Evolutionary conservation across 2,113 vertebrate genomes (phyloP).

Genomic region (Melanerpes formicivorus): DNA sequence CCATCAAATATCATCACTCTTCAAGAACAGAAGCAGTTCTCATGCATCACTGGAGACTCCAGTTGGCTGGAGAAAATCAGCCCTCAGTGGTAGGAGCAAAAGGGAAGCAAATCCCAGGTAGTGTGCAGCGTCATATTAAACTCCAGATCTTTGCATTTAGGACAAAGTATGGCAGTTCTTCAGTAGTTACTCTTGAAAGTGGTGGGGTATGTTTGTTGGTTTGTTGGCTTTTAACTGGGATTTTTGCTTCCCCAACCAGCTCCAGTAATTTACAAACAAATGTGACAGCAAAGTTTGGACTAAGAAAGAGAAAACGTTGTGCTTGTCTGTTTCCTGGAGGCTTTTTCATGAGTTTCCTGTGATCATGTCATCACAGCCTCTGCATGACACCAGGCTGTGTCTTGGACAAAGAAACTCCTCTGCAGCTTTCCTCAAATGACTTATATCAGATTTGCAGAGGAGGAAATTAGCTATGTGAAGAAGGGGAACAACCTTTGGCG

Average conservation of each 20-base stretch:
- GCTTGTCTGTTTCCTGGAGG: background rate
- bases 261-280: background rate
- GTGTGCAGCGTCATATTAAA: background rate
- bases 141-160: background rate
- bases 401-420: background rate
- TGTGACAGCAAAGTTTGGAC: background rate
- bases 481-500: conserved; percentile 52
- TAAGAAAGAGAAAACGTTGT: background rate
- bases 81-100: background rate
- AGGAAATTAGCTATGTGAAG: conserved; percentile 56
- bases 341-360: background rate
- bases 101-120: background rate
- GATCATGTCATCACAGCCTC: background rate
- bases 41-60: background rate
- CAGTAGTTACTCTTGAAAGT: background rate
- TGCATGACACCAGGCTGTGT: background rate
- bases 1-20: background rate
- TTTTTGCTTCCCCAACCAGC: background rate
- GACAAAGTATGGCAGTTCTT: background rate
- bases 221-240: background rate
- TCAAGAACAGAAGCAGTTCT: background rate
- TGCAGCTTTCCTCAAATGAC: conserved; percentile 25
- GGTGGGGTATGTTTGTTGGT: fast-evolving
- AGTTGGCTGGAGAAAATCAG: background rate
- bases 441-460: conserved; percentile 48